A percentile compares a stretch with the other conserved stretches of the same genome.
These are phyloP conservation scores for Caenorhabditis uteleia DNA, from an alignment of 2,888 invertebrate genomes.

Conservation along the genomic window DNA sequence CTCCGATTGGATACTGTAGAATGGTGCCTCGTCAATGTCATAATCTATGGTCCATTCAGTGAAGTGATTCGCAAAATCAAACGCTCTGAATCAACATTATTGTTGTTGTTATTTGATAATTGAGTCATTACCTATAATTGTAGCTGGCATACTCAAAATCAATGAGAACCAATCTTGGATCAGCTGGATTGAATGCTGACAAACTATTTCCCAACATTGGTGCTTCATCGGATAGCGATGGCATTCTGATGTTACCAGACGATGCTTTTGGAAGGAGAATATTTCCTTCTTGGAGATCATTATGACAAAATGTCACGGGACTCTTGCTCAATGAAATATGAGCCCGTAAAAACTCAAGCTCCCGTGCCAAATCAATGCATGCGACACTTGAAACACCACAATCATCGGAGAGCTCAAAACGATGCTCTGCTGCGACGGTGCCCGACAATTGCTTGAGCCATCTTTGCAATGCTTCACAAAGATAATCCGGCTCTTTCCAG, in stretches of 20 bases:
- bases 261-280: conserved; percentile 70
- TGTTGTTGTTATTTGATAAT: background rate
- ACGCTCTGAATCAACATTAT: conserved; percentile 77
- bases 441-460: conserved; percentile 66
- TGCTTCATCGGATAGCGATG: conserved; percentile 58
- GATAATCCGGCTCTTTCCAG: conserved; percentile 91
- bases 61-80: conserved; percentile 93
- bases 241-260: conserved; percentile 66
- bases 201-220: conserved; percentile 49
- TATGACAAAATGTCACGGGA: conserved; percentile 77
- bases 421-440: conserved; percentile 40
- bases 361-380: conserved; percentile 45
- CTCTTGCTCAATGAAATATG: conserved; percentile 72
- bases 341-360: conserved; percentile 45
- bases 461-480: conserved; percentile 83
- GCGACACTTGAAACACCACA: conserved; percentile 51
- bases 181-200: conserved; percentile 68
- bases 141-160: conserved; percentile 96
- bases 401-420: conserved; percentile 58
- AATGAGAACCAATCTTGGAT: conserved; percentile 78
- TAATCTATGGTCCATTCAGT: conserved; percentile 89
- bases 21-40: conserved; percentile 80
- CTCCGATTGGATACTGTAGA: conserved; percentile 76
- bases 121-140: conserved; percentile 76
- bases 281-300: conserved; percentile 71